Conservation (phyloP, 2,797 vertebrate genomes). For the Paguma larvata region DNA sequence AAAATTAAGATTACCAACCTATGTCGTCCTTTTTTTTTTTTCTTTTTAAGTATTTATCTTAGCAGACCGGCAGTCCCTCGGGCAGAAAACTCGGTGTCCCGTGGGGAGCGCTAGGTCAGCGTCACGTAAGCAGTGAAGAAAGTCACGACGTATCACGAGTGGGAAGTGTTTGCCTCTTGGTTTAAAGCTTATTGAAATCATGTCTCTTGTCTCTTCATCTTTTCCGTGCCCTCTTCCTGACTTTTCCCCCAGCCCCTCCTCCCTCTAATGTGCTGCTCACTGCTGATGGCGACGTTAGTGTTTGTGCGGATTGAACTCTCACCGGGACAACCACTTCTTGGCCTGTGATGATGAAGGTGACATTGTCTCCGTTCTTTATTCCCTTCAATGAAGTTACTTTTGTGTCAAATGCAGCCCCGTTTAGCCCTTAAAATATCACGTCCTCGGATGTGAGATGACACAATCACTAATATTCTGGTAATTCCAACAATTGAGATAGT, state of each 20-base stretch:
- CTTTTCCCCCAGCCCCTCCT: background rate
- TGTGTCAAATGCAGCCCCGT: constrained; percentile 65
- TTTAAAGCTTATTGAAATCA: constrained; percentile 59
- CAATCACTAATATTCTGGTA: constrained; percentile 67
- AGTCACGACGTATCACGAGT: constrained; percentile 47
- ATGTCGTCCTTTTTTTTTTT: background rate
- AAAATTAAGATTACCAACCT: constrained; percentile 74
- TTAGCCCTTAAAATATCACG: constrained; percentile 56
- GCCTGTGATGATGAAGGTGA: constrained; percentile 50
- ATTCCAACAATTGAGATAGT: constrained; percentile 62
- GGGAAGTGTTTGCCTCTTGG: constrained; percentile 62
- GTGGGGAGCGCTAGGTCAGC: constrained; percentile 5
- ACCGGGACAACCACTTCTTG: constrained; percentile 69
- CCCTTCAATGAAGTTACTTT: constrained; percentile 70
- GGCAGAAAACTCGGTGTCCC: constrained; percentile 67
- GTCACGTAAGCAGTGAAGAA: constrained; percentile 38
- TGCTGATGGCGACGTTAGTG: background rate
- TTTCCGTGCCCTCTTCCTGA: constrained; percentile 25
- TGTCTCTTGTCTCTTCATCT: constrained; percentile 69
- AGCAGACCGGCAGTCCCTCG: constrained; percentile 67
- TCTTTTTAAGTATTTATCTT: constrained; percentile 61
- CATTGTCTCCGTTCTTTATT: constrained; percentile 44
- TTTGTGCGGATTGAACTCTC: constrained; percentile 49
- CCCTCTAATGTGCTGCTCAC: constrained; percentile 12
- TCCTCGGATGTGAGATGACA: constrained; percentile 23